Conservation (phyloP, 2,113 vertebrate species). For the Anhinga rufa region DNA sequence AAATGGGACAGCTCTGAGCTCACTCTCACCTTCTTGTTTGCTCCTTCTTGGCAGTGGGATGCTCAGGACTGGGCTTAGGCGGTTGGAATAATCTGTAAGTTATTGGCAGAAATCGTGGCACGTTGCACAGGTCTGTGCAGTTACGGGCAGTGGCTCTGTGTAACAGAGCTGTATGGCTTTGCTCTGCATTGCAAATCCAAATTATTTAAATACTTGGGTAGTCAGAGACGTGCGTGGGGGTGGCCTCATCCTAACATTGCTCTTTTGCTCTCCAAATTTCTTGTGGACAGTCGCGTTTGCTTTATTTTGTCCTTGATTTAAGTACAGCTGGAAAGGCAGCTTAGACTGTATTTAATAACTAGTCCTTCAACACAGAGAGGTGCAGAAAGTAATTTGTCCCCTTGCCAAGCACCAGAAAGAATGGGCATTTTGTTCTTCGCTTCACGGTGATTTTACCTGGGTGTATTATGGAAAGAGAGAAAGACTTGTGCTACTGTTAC, state of each 20-base stretch:
- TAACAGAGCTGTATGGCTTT: neutral
- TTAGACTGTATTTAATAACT: conserved; percentile 65
- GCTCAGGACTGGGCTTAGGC: neutral
- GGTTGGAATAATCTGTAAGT: neutral
- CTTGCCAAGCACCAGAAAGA: conserved; percentile 76
- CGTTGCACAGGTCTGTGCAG: neutral
- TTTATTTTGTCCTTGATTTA: conserved; percentile 41
- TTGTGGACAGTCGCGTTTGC: neutral
- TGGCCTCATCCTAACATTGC: neutral
- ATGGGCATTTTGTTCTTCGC: conserved; percentile 79
- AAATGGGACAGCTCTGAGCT: neutral
- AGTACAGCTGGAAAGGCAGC: conserved; percentile 71
- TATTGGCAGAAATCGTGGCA: neutral
- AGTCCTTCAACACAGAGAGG: conserved; percentile 69
- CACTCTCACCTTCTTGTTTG: neutral
- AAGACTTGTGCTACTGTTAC: conserved; percentile 65
- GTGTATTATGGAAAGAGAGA: conserved; percentile 63
- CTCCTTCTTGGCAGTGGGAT: neutral
- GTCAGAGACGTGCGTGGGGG: neutral
- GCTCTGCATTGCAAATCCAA: neutral
- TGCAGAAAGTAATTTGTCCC: conserved; percentile 81
- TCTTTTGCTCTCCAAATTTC: neutral
- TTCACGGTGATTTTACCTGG: conserved; percentile 76
- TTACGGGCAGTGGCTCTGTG: neutral
- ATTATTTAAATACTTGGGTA: neutral